Percentiles rank a stretch among this genome's conserved stretches.
phyloP scores from a whole-genome alignment of 2,113 vertebrate species.

The Hemichromis elongatus region DNA sequence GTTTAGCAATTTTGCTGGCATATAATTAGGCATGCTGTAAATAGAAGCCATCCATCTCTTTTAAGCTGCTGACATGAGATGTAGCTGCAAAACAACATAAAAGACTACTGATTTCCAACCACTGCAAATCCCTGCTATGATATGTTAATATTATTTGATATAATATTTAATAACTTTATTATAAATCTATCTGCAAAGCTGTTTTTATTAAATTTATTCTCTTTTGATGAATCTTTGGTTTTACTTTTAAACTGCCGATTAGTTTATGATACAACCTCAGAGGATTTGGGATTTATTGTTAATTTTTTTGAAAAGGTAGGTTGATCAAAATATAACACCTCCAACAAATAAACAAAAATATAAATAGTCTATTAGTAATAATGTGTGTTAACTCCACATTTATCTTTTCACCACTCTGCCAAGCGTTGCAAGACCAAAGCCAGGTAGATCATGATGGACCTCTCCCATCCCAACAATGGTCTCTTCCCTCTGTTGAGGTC shows the following conservation, averaged over 20 bases:
- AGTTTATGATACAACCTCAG: background rate
- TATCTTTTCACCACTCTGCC: no score
- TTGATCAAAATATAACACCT: background rate
- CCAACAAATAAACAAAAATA: background rate
- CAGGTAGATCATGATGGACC: no score
- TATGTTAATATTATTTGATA: background rate
- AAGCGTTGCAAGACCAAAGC: no score
- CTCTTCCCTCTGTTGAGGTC: no score
- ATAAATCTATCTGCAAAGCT: background rate
- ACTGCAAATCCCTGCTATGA: background rate
- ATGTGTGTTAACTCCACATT: background rate
- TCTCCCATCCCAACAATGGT: no score
- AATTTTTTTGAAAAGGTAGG: background rate
- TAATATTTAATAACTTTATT: background rate
- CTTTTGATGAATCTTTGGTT: background rate
- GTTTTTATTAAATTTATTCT: background rate
- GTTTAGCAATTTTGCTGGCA: constrained; percentile 10
- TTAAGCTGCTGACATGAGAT: background rate
- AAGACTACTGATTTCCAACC: background rate
- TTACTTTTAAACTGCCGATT: background rate
- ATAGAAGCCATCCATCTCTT: background rate
- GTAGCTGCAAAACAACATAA: background rate
- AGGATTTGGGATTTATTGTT: background rate
- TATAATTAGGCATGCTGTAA: constrained; percentile 1
- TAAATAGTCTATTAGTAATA: background rate